Conservation (phyloP, 1,140 invertebrate genomes). For the Papilio xuthus region DNA sequence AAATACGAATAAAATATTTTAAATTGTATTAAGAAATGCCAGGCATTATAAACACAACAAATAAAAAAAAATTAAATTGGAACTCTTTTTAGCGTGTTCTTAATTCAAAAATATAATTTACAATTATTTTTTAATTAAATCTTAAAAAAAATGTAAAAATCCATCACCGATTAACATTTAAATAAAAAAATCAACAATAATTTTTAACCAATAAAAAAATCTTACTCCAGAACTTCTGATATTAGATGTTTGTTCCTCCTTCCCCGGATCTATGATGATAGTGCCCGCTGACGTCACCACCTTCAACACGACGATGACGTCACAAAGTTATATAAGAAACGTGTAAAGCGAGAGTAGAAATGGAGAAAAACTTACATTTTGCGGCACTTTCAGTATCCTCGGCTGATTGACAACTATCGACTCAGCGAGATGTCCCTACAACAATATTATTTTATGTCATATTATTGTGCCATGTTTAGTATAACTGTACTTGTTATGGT, state of each 20-base stretch:
- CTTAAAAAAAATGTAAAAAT: no score
- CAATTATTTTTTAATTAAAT: no score
- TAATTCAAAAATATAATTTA: no score
- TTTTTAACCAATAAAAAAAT: neutral
- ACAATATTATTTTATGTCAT: neutral
- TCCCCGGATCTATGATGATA: constrained; percentile 1
- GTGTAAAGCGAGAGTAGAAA: neutral
- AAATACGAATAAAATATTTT: no score
- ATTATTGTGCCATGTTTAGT: no score
- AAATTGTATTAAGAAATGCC: no score
- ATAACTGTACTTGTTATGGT: no score
- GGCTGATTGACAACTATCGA: constrained; percentile 91
- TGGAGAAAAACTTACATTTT: constrained; percentile 58
- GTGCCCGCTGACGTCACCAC: constrained; percentile 8
- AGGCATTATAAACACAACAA: no score
- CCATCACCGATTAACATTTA: neutral
- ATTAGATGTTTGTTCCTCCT: neutral
- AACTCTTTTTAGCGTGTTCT: no score
- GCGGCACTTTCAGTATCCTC: constrained; percentile 78
- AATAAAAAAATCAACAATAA: neutral
- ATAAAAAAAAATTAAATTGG: no score
- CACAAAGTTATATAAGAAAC: constrained; percentile 29
- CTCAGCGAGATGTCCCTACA: constrained; percentile 87
- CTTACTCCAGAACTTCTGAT: neutral
- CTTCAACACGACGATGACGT: constrained; percentile 16